Evolutionary conservation across 2,113 vertebrate genomes (phyloP).

Genomic region (Otis tarda): DNA sequence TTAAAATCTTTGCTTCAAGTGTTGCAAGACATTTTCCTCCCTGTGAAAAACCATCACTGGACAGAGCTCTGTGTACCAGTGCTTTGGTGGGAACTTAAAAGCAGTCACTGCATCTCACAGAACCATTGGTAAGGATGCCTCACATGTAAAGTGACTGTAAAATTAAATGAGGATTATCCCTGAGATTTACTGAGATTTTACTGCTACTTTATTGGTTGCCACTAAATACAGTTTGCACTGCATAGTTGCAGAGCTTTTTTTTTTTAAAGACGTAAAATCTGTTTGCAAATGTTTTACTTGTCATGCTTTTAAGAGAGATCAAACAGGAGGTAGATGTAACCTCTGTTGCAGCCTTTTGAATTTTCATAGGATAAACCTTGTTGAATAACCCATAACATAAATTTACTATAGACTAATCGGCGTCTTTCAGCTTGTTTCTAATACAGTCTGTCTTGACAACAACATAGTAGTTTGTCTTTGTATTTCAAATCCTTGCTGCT

Average conservation of each 20-base stretch:
- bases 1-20: neutral
- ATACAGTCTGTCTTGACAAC: neutral
- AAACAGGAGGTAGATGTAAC: neutral
- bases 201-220: neutral
- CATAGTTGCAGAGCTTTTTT: neutral
- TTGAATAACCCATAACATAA: neutral
- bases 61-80: neutral
- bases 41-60: neutral
- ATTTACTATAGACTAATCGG: neutral
- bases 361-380: neutral
- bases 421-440: neutral
- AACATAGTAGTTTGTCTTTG: accelerated
- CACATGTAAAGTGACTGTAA: neutral
- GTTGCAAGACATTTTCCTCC: neutral
- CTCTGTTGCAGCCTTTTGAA: neutral
- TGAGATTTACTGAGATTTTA: neutral
- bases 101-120: neutral
- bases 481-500: neutral
- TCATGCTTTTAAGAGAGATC: neutral
- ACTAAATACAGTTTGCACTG: neutral
- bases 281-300: neutral
- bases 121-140: neutral
- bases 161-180: neutral
- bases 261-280: neutral
- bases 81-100: neutral